Percentiles rank a stretch among this genome's conserved stretches.
phyloP scores from a whole-genome alignment of 2,113 vertebrate genomes.

The Chaetops frenatus region DNA sequence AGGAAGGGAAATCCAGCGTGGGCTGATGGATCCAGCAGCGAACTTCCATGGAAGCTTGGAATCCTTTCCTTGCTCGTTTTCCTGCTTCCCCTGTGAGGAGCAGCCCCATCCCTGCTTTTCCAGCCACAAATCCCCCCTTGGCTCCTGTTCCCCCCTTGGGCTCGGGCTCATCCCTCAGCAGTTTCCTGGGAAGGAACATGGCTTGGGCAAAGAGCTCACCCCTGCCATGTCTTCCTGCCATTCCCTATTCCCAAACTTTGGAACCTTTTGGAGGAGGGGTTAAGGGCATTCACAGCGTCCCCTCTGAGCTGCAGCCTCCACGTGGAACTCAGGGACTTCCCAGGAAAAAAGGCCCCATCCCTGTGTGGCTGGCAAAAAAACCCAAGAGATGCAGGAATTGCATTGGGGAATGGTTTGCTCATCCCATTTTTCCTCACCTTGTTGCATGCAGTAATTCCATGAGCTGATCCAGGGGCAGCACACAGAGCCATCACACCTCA shows the following conservation, averaged over 20 bases:
- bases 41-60: neutral
- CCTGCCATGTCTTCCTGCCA: neutral
- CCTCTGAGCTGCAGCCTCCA: accelerated
- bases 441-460: neutral
- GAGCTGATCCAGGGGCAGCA: neutral
- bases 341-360: too few species aligned
- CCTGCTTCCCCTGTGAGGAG: neutral
- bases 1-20: accelerated
- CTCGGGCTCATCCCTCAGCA: neutral
- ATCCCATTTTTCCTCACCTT: neutral
- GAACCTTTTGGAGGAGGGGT: neutral
- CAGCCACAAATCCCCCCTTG: neutral
- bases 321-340: neutral
- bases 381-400: neutral
- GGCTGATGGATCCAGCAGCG: neutral
- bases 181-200: accelerated
- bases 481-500: accelerated
- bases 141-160: neutral
- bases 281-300: accelerated
- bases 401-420: neutral
- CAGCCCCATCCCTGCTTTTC: neutral
- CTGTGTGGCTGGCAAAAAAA: neutral
- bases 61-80: neutral
- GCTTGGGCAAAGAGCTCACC: neutral
- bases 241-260: neutral